These are phyloP conservation scores for Triplophysa dalaica DNA, from an alignment of 2,113 vertebrate species.

Conservation along the genomic window DNA sequence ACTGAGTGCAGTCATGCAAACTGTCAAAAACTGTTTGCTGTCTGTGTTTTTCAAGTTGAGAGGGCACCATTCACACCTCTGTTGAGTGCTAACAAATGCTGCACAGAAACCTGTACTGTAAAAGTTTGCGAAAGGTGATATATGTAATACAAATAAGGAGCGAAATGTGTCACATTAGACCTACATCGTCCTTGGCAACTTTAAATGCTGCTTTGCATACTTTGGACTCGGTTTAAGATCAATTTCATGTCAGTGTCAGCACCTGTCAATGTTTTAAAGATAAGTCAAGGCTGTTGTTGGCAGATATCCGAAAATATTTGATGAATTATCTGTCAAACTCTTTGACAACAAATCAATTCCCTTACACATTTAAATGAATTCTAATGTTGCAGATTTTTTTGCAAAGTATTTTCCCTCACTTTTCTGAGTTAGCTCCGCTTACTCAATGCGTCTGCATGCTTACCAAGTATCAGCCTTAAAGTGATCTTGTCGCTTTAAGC, in stretches of 20 bases:
- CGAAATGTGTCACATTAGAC: not conserved
- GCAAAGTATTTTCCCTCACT: not conserved
- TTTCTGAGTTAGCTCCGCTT: not conserved
- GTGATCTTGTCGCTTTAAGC: not conserved
- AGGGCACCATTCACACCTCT: slow-evolving; percentile 17
- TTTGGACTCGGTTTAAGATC: not conserved
- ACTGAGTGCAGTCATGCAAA: slow-evolving; percentile 39
- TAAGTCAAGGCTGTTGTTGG: not conserved
- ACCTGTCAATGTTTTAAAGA: slow-evolving; percentile 4
- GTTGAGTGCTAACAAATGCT: not conserved
- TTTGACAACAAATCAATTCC: not conserved
- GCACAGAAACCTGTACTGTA: no score
- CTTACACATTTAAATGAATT: not conserved
- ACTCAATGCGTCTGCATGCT: not conserved
- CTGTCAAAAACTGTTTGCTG: slow-evolving; percentile 30
- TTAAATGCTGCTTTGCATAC: not conserved
- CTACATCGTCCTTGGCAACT: not conserved
- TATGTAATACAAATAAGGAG: not conserved
- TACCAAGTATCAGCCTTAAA: not conserved
- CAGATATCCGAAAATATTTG: slow-evolving; percentile 9
- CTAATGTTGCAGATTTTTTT: not conserved
- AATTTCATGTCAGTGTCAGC: not conserved
- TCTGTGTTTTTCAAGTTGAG: not conserved
- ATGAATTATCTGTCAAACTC: not conserved
- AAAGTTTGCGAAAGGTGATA: not conserved